Conservation (phyloP, 2,888 invertebrate species). For the Nemoura dubitans region DNA sequence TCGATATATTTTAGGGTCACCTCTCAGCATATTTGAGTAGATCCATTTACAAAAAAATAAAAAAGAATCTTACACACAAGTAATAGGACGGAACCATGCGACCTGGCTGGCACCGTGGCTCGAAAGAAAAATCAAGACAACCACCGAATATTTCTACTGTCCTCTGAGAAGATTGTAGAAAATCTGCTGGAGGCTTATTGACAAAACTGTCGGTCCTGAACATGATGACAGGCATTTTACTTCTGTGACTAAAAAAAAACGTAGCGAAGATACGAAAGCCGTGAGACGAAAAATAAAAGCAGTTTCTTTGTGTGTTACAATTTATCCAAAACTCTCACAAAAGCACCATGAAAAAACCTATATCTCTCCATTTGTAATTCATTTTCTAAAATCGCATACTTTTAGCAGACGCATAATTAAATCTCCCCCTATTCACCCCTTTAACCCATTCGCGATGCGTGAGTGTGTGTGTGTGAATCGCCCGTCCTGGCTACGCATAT, state of each 20-base stretch:
- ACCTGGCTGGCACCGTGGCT: not conserved
- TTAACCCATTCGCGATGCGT: not conserved
- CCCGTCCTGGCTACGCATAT: not conserved
- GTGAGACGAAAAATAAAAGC: not conserved
- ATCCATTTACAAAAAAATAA: not conserved
- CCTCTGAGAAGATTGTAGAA: not conserved
- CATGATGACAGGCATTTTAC: not conserved
- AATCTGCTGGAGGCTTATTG: not conserved
- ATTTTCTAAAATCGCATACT: not conserved
- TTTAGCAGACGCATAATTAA: not conserved
- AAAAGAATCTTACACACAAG: not conserved
- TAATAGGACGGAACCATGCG: not conserved
- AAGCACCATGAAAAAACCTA: not conserved
- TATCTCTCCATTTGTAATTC: not conserved
- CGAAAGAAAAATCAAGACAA: not conserved
- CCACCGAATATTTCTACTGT: not conserved
- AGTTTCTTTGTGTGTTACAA: not conserved
- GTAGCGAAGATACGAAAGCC: not conserved
- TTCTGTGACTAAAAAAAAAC: not conserved
- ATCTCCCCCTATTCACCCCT: not conserved
- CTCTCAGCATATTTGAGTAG: not conserved
- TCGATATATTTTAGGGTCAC: not conserved
- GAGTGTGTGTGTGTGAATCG: not conserved
- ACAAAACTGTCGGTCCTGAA: not conserved
- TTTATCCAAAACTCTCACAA: not conserved